phyloP scores from a whole-genome alignment of 2,113 vertebrate species.

The Pandion haliaetus region DNA sequence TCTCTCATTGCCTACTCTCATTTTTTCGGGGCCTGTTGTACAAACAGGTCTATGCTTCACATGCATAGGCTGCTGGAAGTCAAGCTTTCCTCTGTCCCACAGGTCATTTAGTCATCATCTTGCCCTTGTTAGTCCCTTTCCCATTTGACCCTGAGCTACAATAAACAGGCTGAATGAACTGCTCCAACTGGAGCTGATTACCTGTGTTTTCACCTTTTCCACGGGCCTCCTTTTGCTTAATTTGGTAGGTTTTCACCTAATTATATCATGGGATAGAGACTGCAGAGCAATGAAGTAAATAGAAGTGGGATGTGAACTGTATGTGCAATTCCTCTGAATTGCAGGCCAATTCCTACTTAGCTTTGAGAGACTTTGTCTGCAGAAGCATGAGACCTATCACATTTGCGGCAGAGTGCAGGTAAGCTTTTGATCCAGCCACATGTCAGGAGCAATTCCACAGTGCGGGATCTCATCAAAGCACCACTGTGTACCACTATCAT shows the following conservation, averaged over 20 bases:
- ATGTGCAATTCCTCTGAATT: background rate
- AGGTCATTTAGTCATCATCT: background rate
- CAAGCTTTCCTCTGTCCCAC: background rate
- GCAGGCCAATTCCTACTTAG: background rate
- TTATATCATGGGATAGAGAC: background rate
- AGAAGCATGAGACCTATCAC: background rate
- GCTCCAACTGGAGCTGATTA: background rate
- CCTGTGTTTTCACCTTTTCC: background rate
- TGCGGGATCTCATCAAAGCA: background rate
- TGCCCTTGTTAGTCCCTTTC: background rate
- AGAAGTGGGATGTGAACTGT: background rate
- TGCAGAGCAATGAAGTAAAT: background rate
- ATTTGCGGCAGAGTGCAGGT: background rate
- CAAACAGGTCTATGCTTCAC: background rate
- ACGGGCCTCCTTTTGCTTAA: background rate
- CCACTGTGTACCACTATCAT: background rate
- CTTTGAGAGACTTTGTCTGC: background rate
- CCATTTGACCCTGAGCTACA: background rate
- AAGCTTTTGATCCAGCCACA: background rate
- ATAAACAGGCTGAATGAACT: background rate
- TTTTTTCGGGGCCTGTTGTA: background rate
- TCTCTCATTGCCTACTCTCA: background rate
- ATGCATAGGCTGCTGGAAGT: background rate
- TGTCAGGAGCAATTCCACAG: background rate
- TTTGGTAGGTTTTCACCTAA: background rate